Conservation (phyloP, 2,113 vertebrate genomes). For the human region GRCh38 chr4:93496501-93497000, state of each 20-base stretch:
- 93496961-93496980: not conserved
- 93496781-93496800: not conserved
- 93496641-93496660: not conserved
- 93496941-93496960: not conserved
- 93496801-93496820: not conserved
- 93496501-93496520: not conserved
- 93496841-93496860: not conserved
- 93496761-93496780: not conserved
- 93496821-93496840: conserved; percentile 6
- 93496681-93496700: not conserved
- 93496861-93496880: not conserved
- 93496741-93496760: not conserved
- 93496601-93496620: not conserved
- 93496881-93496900: not conserved
- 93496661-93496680: not conserved
- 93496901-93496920: not conserved
- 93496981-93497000: not conserved
- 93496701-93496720: not conserved
- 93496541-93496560: not conserved
- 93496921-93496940: not conserved
- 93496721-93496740: not conserved
- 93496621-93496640: not conserved
- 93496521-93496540: not conserved
- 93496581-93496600: not conserved
- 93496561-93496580: not conserved